Percentiles rank a stretch among this genome's conserved stretches.
These are phyloP conservation scores for Leucophora obtusa DNA, from an alignment of 2,888 invertebrate genomes.

Conservation along the genomic window DNA sequence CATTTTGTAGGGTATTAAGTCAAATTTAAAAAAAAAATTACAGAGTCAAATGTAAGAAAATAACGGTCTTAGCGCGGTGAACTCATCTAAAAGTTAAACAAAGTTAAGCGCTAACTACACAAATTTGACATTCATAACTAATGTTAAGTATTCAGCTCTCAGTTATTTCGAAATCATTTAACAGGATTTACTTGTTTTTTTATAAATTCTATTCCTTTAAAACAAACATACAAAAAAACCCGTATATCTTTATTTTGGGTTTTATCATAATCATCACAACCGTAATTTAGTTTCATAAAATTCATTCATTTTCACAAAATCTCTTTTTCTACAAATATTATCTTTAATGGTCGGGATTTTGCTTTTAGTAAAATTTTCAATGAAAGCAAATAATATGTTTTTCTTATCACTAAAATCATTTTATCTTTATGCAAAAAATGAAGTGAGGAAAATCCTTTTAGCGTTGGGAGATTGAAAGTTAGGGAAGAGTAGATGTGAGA, in stretches of 20 bases:
- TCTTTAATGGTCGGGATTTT: slow-evolving; percentile 43
- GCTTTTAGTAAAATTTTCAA: slow-evolving; percentile 25
- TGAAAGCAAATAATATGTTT: slow-evolving; percentile 16
- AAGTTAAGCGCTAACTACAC: too few species aligned
- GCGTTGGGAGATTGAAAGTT: not conserved
- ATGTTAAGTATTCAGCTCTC: too few species aligned
- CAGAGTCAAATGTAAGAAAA: too few species aligned
- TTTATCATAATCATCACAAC: slow-evolving; percentile 38
- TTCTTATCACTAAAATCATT: slow-evolving; percentile 24
- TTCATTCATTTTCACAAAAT: slow-evolving; percentile 36
- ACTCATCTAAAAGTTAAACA: too few species aligned
- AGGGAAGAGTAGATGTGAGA: not conserved
- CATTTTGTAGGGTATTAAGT: too few species aligned
- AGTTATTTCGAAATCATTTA: too few species aligned
- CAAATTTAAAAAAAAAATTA: too few species aligned
- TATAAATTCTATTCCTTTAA: not conserved
- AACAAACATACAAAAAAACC: not conserved
- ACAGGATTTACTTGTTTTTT: not conserved
- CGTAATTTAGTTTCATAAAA: slow-evolving; percentile 37
- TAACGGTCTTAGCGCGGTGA: too few species aligned
- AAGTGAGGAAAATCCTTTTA: slow-evolving; percentile 7
- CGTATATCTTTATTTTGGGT: slow-evolving; percentile 22
- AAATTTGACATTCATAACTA: too few species aligned
- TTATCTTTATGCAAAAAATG: slow-evolving; percentile 15
- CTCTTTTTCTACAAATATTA: slow-evolving; percentile 34